Percentiles rank a stretch among this genome's conserved stretches.
Evolutionary conservation across 1,140 invertebrate genomes (phyloP).

Genomic region (Papilio polytes): DNA sequence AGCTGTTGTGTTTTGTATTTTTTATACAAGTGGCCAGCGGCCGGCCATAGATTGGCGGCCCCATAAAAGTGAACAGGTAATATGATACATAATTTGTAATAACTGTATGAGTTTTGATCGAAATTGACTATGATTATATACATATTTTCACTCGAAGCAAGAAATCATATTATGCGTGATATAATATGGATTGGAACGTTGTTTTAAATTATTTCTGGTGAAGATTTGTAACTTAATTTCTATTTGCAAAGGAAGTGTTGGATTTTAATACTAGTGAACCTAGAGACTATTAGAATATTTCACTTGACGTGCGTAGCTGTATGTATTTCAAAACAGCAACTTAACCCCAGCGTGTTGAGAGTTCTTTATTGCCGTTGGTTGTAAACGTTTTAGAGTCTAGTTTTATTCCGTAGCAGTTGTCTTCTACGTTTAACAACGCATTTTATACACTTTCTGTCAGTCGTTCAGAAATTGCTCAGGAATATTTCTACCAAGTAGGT

Average conservation of each 20-base stretch:
- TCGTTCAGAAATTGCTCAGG: constrained; percentile 21
- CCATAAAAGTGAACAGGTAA: constrained; percentile 59
- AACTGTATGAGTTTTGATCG: constrained; percentile 67
- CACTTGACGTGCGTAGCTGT: constrained; percentile 13
- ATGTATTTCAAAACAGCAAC: constrained; percentile 36
- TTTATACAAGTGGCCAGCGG: constrained; percentile 71
- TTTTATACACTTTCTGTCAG: constrained; percentile 8
- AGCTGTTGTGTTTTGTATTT: constrained; percentile 71
- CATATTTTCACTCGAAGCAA: neutral
- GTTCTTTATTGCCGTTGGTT: constrained; percentile 25
- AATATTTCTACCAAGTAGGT: neutral
- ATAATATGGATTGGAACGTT: constrained; percentile 44
- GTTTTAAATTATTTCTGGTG: constrained; percentile 43
- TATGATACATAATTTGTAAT: constrained; percentile 66
- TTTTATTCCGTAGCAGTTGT: constrained; percentile 33
- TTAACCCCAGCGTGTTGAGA: constrained; percentile 1
- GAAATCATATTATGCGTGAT: constrained; percentile 1
- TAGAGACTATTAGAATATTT: constrained; percentile 48
- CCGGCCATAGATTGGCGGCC: constrained; percentile 65
- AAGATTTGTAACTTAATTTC: neutral
- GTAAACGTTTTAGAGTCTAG: constrained; percentile 33
- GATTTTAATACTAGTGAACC: neutral
- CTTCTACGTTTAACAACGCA: constrained; percentile 26
- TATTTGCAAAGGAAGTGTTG: neutral
- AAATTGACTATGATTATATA: constrained; percentile 39